Evolutionary conservation across 1,140 invertebrate species (phyloP).

Genomic region (Brachystomella parvula): DNA sequence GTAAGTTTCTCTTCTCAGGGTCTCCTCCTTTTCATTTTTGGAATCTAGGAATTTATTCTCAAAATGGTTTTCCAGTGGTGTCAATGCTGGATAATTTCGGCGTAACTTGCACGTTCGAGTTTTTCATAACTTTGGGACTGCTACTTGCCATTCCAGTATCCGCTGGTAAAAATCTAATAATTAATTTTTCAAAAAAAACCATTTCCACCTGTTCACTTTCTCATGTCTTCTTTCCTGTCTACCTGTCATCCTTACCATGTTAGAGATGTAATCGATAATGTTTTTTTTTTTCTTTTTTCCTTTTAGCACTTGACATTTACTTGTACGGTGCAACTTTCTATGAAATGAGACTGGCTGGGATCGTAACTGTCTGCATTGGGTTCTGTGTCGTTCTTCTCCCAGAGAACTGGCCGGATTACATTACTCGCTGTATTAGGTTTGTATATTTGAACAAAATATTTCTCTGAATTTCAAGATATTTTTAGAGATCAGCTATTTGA

Average conservation of each 20-base stretch:
- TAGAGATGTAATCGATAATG: constrained; percentile 12
- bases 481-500: constrained; percentile 14
- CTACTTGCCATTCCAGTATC: constrained; percentile 86
- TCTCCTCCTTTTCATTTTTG: neutral
- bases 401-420: constrained; percentile 90
- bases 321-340: constrained; percentile 75
- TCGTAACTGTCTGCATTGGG: constrained; percentile 79
- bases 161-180: constrained; percentile 57
- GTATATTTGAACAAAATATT: neutral
- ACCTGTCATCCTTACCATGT: constrained; percentile 10
- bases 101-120: constrained; percentile 77
- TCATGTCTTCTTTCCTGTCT: constrained; percentile 1
- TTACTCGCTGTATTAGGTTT: constrained; percentile 73
- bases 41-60: neutral
- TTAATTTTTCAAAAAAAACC: neutral
- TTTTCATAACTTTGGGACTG: constrained; percentile 83
- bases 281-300: constrained; percentile 31
- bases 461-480: constrained; percentile 5
- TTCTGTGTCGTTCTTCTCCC: constrained; percentile 91
- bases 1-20: constrained; percentile 46
- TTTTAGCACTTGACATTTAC: constrained; percentile 75
- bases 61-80: constrained; percentile 61
- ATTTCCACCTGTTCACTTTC: too few species aligned
- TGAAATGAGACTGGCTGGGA: constrained; percentile 88
- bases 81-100: constrained; percentile 86